Conservation (phyloP, 1,140 invertebrate species). For the Trigoniulus corallinus region DNA sequence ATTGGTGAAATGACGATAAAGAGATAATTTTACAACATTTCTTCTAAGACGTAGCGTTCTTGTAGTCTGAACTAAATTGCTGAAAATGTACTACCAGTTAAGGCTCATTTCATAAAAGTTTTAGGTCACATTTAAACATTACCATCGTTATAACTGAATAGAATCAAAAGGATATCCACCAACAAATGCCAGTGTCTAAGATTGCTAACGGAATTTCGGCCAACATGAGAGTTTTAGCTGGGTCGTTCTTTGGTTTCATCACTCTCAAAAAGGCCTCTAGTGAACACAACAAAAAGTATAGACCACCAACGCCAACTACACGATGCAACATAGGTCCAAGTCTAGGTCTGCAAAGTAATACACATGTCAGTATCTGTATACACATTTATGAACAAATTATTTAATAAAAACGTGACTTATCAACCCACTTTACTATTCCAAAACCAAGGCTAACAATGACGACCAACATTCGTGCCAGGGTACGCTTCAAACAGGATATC, state of each 20-base stretch:
- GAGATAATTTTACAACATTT: constrained; percentile 70
- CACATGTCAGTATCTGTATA: constrained; percentile 6
- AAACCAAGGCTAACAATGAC: constrained; percentile 87
- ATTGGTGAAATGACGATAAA: constrained; percentile 87
- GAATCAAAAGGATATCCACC: constrained; percentile 56
- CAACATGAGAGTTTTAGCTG: constrained; percentile 45
- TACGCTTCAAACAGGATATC: constrained; percentile 72
- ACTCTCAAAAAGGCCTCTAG: constrained; percentile 65
- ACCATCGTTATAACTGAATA: neutral
- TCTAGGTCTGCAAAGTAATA: constrained; percentile 42
- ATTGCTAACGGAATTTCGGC: constrained; percentile 53
- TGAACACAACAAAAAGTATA: constrained; percentile 68
- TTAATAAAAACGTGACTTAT: too few relatives aligned
- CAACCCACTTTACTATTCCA: constrained; percentile 81
- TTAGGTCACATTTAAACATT: neutral
- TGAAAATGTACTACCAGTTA: constrained; percentile 29
- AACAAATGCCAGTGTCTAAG: constrained; percentile 46
- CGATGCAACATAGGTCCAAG: constrained; percentile 69
- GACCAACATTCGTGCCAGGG: constrained; percentile 76
- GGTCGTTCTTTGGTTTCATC: constrained; percentile 44
- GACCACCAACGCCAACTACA: constrained; percentile 56
- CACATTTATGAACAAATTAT: constrained; percentile 3
- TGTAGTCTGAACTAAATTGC: constrained; percentile 70
- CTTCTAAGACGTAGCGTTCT: constrained; percentile 62
- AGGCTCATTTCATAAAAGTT: neutral